phyloP scores from a whole-genome alignment of 2,888 invertebrate genomes.

The Caenorhabditis macrosperma region DNA sequence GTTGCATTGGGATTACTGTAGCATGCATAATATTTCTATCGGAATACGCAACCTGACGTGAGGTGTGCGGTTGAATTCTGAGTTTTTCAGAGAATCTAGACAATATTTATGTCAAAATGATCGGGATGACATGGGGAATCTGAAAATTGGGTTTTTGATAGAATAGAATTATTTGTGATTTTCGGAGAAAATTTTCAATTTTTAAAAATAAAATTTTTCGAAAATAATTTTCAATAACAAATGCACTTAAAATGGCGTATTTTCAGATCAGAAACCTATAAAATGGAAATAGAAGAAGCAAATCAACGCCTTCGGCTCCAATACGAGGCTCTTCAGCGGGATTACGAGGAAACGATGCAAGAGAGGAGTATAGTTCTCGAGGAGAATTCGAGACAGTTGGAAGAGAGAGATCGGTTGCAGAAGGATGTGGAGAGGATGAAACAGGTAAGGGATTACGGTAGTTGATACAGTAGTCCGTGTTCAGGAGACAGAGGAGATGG shows the following conservation, averaged over 20 bases:
- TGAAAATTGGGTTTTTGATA: neutral
- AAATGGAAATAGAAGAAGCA: constrained; percentile 67
- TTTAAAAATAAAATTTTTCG: neutral
- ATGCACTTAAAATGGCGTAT: neutral
- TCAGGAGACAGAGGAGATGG: constrained; percentile 52
- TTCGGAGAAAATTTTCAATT: neutral
- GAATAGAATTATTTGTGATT: neutral
- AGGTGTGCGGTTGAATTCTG: too few relatives aligned
- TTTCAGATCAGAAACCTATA: constrained; percentile 65
- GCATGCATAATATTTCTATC: neutral
- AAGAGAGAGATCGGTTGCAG: constrained; percentile 62
- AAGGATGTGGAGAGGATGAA: constrained; percentile 53
- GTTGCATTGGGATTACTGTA: neutral
- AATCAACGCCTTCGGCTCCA: constrained; percentile 60
- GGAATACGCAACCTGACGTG: too few relatives aligned
- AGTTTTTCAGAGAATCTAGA: too few relatives aligned
- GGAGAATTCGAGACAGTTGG: constrained; percentile 64
- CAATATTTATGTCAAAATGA: neutral
- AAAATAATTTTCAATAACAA: neutral
- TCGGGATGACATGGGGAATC: neutral
- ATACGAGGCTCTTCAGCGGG: constrained; percentile 63
- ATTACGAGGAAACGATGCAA: constrained; percentile 75
- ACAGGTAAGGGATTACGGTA: neutral
- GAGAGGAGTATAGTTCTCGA: constrained; percentile 64
- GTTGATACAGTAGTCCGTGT: neutral